Percentiles rank a stretch among this genome's conserved stretches.
Conservation (phyloP, 2,113 vertebrate species). For the Irena cyanogastra region DNA sequence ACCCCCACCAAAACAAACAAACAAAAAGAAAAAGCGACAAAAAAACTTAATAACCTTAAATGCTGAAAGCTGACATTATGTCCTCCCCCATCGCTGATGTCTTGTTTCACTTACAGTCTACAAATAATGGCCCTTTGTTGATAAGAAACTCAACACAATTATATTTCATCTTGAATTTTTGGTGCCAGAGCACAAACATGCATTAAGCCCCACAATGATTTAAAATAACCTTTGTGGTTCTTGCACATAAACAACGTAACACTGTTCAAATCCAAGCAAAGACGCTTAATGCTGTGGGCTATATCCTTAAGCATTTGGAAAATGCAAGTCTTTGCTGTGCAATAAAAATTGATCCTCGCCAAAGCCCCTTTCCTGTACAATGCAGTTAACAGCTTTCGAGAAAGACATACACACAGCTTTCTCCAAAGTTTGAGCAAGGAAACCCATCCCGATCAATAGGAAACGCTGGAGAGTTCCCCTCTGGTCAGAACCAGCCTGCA, state of each 20-base stretch:
- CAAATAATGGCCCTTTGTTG: slow-evolving; percentile 39
- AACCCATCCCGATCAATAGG: not conserved
- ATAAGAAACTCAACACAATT: slow-evolving; percentile 11
- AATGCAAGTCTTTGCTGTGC: slow-evolving; percentile 36
- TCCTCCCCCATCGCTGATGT: not conserved
- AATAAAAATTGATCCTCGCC: slow-evolving; percentile 10
- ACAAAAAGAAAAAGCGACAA: not conserved
- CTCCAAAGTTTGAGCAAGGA: slow-evolving; percentile 11
- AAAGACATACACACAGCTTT: not conserved
- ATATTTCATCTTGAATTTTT: slow-evolving; percentile 19
- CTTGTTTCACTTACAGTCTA: not conserved
- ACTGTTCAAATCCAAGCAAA: slow-evolving; percentile 51
- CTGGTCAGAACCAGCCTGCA: not conserved
- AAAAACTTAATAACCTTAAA: not conserved
- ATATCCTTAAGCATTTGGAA: slow-evolving; percentile 47
- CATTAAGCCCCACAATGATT: slow-evolving; percentile 24
- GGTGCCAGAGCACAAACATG: slow-evolving; percentile 29
- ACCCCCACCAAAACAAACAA: not conserved
- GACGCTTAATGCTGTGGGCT: slow-evolving; percentile 39
- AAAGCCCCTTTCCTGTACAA: slow-evolving; percentile 26
- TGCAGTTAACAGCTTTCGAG: not conserved
- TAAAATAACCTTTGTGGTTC: slow-evolving; percentile 33
- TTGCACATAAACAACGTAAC: slow-evolving; percentile 23
- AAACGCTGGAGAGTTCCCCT: not conserved
- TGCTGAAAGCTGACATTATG: not conserved